phyloP scores from a whole-genome alignment of 2,797 vertebrate species.

The Parauchenoglanis punctatus region DNA sequence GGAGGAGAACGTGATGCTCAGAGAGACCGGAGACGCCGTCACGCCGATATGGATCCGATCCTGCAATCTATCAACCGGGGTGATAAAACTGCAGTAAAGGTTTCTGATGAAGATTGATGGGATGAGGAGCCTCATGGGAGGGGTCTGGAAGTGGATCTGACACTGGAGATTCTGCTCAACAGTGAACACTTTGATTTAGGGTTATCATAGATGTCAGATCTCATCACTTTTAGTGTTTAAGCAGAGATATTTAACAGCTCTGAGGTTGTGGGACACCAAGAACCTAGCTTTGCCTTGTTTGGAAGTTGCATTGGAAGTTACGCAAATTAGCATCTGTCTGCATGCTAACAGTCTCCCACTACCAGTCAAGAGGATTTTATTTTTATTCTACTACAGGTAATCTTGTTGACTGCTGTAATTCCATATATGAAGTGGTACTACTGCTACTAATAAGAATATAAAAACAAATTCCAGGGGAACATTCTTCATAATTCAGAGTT shows the following conservation, averaged over 20 bases:
- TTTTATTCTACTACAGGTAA: neutral
- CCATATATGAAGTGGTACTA: neutral
- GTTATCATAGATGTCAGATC: slow-evolving; percentile 22
- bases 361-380: neutral
- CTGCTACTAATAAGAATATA: neutral
- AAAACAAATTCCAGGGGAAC: neutral
- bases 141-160: slow-evolving; percentile 10
- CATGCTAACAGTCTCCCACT: neutral
- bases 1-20: neutral
- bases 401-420: neutral
- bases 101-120: slow-evolving; percentile 78
- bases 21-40: slow-evolving; percentile 47
- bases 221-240: neutral
- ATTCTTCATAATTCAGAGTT: neutral
- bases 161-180: slow-evolving; percentile 16
- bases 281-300: neutral
- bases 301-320: neutral
- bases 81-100: slow-evolving; percentile 73
- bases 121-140: slow-evolving; percentile 61
- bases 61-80: slow-evolving; percentile 81
- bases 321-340: neutral
- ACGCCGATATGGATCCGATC: slow-evolving; percentile 79
- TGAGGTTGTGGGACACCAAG: neutral
- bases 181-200: neutral
- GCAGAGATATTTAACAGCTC: neutral